Evolutionary conservation across 2,888 invertebrate genomes (phyloP).

Genomic region (Chironomus riparius): DNA sequence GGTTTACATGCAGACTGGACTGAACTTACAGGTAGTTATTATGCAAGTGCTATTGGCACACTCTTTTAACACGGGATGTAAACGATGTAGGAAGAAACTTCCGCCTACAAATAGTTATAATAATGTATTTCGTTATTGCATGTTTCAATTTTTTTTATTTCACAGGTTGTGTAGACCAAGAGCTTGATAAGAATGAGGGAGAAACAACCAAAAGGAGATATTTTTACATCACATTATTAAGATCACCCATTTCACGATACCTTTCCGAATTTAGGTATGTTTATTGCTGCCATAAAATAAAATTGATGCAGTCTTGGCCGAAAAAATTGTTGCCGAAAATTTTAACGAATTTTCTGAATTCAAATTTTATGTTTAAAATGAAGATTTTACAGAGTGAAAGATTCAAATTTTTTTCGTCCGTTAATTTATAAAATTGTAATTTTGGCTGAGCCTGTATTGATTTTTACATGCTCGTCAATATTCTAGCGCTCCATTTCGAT

Average conservation of each 20-base stretch:
- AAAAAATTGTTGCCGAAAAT: too few relatives aligned
- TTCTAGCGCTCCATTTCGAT: too few relatives aligned
- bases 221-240: conserved; percentile 90
- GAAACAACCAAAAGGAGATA: conserved; percentile 74
- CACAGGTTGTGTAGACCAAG: conserved; percentile 71
- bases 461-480: too few relatives aligned
- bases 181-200: conserved; percentile 84
- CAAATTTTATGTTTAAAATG: neutral
- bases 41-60: too few relatives aligned
- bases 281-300: too few relatives aligned
- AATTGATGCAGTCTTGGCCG: neutral
- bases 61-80: too few relatives aligned
- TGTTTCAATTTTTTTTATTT: conserved; percentile 31
- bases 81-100: too few relatives aligned
- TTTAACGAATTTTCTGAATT: too few relatives aligned
- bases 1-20: conserved; percentile 98
- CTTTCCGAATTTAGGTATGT: conserved; percentile 70
- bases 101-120: too few relatives aligned
- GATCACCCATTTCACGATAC: conserved; percentile 88
- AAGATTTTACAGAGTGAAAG: neutral
- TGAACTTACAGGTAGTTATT: conserved; percentile 61
- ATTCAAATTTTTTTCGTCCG: neutral
- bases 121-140: neutral
- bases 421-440: neutral
- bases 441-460: conserved; percentile 28